Base-by-base conservation (phyloP, 2,888 invertebrate species). In the Aporophyla nigra region DNA sequence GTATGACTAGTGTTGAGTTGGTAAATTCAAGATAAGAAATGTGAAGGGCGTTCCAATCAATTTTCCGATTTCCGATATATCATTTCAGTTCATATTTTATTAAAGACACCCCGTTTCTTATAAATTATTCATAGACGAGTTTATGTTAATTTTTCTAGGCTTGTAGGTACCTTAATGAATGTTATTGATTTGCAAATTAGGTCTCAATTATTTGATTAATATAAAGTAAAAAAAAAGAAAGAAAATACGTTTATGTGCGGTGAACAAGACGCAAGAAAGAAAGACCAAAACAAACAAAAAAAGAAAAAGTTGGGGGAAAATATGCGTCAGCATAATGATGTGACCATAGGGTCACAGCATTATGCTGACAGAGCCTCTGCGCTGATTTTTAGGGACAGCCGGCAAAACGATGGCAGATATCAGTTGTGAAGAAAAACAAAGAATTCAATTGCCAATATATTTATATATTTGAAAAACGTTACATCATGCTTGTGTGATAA, bases 51-150 rank as follows among this genome's bases (percentile, higher is more conserved):
- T 61, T 56, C 59, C 63, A 68, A 74, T 80, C 51, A 80, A 75
- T 80, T 82, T 80, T 75, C 80, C 84, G 59, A 72, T 82, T 80
- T 75, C 80, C 84, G 59, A 72, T 65, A 78, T 56, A 61, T 51
- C 54, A 53, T 56, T 74, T 79, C 54, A 53, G 61, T 74, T 79
- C 74, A 84, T 81, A 83, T 72, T 69, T 83, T 72, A 81, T 78
- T 83, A 27, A 81, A 68, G 46, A 46, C 54, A 21, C 27, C 61
- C 46, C 51, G 24, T 56, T 72, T 33, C 27, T 6, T n/a, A 53
- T 70, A 40, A 70, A 66, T 49, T 65, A 71, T 80, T 82, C 56
- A 67, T 53, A 16, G 40, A 40, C 27, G 24, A 54, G n/a, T 76
- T 63, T 63, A 68, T 53, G 46, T 56, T 63, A 49, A 81, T 81